Base-by-base conservation (phyloP, 2,113 vertebrate genomes). In the Oryzias woworae region DNA sequence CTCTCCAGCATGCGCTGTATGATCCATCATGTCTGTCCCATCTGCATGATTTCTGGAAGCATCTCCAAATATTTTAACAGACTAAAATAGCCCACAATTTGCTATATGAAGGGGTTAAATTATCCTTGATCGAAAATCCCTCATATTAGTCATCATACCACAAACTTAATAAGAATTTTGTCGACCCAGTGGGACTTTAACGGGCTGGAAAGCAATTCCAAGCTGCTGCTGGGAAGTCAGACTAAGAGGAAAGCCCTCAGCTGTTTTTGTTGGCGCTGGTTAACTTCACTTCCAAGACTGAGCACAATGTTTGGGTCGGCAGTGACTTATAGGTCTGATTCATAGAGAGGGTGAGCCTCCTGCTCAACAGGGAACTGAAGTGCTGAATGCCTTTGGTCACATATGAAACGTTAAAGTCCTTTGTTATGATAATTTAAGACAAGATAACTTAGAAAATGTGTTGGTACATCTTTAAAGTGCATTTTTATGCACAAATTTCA, bases 241-340 rank as follows among this genome's bases (percentile, higher is more conserved):
- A 82, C 77, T 46, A 41, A 56, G 65, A 73, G 69, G 75, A 81
- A 82, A 71, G 61, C 69, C 69, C 65, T 65, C 26, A 28, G 57
- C 58, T 91, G 74, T 83, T 90, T 64, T 81, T 80, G 61, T 71
- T 87, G 82, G 88, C 80, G 56, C 7, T 7, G 22, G 53, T 73
- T 74, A 58, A 66, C 53, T 66, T 71, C 71, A 58, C 14, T 41
- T 47, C 63, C 69, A 48, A 12, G 62, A 69, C 68, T 63, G 62
- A 73, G 71, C 36, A 65, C 57, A 52, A 74, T 69, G 79, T 78
- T 69, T 59, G 73, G 76, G 78, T 78, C 68, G 24, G 85, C 69
- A 74, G 74, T 75, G 51, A 71, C 67, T 15, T 23, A 53, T 49
- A 49, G 46, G 73, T 53, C 74, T 65, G 58, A 84, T 75, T 84